A percentile compares a stretch with the other conserved stretches of the same genome.
Conservation (phyloP, 2,888 invertebrate species). For the Nezara viridula region DNA sequence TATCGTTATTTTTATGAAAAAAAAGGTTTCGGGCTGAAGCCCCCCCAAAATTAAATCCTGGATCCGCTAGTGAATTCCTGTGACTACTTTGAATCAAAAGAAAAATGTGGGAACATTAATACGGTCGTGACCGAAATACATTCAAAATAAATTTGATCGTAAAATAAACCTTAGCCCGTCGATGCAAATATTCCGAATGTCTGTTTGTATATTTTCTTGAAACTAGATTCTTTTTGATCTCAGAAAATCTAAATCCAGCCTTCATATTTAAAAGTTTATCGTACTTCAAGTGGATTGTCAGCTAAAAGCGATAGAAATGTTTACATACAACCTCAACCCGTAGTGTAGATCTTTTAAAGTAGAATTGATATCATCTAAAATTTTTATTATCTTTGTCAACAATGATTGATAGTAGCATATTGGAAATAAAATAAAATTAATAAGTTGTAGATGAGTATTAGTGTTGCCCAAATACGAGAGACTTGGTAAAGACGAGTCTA, state of each 20-base stretch:
- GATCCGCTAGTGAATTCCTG: no score
- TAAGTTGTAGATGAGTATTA: not conserved
- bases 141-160: not conserved
- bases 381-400: not conserved
- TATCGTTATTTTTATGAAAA: no score
- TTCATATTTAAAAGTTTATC: not conserved
- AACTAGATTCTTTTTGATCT: not conserved
- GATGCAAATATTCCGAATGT: not conserved
- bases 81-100: not conserved
- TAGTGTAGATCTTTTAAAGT: not conserved
- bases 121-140: not conserved
- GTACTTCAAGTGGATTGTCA: not conserved
- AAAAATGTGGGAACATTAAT: not conserved
- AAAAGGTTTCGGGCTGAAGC: no score
- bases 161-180: not conserved
- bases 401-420: not conserved
- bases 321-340: not conserved
- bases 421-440: not conserved
- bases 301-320: not conserved
- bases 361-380: not conserved
- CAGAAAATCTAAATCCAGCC: not conserved
- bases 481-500: no score
- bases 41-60: no score
- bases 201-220: not conserved
- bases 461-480: no score